These are phyloP conservation scores for Petrocephalus schoutedeni DNA, from an alignment of 2,797 vertebrate species.

Conservation along the genomic window DNA sequence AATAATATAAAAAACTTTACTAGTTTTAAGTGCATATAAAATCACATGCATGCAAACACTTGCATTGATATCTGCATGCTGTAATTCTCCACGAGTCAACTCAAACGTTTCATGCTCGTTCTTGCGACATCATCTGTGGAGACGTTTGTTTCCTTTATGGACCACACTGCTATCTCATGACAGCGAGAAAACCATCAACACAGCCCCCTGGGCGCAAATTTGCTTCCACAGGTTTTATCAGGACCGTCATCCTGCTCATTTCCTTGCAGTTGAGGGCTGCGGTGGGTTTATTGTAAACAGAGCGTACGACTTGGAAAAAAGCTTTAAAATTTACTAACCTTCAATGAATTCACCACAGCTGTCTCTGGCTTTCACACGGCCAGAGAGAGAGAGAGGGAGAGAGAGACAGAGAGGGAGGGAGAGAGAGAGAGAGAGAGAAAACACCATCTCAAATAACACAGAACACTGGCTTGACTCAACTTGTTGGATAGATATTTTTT, in stretches of 20 bases:
- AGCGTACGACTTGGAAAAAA: background rate
- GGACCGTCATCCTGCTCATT: conserved; percentile 4
- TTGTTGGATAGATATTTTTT: conserved; percentile 2
- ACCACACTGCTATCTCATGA: conserved; percentile 24
- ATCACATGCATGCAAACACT: background rate
- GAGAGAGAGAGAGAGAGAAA: background rate
- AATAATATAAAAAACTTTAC: background rate
- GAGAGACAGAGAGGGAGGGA: background rate
- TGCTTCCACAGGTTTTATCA: conserved; percentile 19
- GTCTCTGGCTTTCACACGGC: conserved; percentile 23
- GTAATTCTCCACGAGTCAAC: background rate
- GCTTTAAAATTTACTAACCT: conserved; percentile 11
- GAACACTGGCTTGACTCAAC: conserved; percentile 3
- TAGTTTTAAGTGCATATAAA: background rate
- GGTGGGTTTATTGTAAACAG: conserved; percentile 10
- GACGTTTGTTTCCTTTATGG: conserved; percentile 32
- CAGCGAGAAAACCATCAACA: conserved; percentile 34
- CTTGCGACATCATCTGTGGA: background rate
- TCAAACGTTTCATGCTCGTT: background rate
- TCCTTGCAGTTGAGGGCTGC: conserved; percentile 24
- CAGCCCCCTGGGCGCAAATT: conserved; percentile 36
- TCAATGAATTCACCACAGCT: conserved; percentile 10
- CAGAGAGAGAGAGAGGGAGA: background rate
- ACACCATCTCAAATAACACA: conserved; percentile 20
- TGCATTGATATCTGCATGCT: background rate